A percentile compares a stretch with the other conserved stretches of the same genome.
Evolutionary conservation across 1,140 invertebrate species (phyloP).

Genomic region (Papilio machaon): DNA sequence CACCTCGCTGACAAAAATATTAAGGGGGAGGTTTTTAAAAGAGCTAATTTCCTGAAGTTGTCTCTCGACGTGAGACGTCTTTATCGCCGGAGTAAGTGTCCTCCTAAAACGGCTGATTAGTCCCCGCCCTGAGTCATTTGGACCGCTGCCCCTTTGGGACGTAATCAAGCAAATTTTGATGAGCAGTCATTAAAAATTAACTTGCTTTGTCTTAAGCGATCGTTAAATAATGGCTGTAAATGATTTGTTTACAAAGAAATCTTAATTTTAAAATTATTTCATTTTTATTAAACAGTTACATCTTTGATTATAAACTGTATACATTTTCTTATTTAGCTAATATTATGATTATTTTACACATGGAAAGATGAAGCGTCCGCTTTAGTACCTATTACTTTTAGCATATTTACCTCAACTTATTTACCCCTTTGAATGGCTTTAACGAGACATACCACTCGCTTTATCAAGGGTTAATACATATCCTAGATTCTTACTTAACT

Average conservation of each 20-base stretch:
- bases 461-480: no score
- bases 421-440: no score
- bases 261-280: no score
- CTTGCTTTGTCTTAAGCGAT: conserved; percentile 63
- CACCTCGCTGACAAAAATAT: conserved; percentile 45
- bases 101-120: conserved; percentile 70
- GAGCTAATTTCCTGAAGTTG: conserved; percentile 65
- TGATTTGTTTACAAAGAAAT: conserved; percentile 11
- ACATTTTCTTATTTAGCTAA: no score
- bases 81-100: conserved; percentile 51
- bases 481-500: no score
- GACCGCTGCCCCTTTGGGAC: conserved; percentile 64
- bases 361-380: no score
- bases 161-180: conserved; percentile 77
- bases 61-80: conserved; percentile 46
- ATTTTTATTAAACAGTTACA: background rate
- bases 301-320: background rate
- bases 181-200: conserved; percentile 74
- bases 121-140: conserved; percentile 53
- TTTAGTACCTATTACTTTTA: no score
- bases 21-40: conserved; percentile 57
- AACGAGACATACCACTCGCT: no score
- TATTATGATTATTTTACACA: no score
- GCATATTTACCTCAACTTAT: no score
- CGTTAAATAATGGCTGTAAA: conserved; percentile 45